Percentiles rank a stretch among this genome's conserved stretches.
Evolutionary conservation across 92 coral and sea anemone species (phyloP).

Genomic region (Epizoanthus scotinus): DNA sequence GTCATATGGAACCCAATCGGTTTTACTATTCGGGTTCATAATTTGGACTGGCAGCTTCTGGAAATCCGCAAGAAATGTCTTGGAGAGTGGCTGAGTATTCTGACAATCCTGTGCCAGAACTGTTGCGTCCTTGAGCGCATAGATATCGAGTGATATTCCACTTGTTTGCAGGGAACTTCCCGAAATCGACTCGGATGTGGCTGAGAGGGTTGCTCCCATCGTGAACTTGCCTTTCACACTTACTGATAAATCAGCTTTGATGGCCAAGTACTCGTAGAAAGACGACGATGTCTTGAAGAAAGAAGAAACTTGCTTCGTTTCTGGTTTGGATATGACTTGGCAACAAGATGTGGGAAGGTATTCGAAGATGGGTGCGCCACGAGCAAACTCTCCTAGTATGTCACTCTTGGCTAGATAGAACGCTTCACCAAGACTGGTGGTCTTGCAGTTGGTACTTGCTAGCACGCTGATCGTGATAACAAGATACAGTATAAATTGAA

Average conservation of each 20-base stretch:
- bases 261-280: conserved; percentile 23
- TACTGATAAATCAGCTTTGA: not conserved
- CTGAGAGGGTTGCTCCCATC: conserved; percentile 27
- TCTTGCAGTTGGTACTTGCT: no score
- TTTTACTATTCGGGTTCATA: not conserved
- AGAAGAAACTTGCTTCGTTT: not conserved
- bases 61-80: not conserved
- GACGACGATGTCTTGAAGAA: conserved; percentile 7
- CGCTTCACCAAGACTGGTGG: not conserved
- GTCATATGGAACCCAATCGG: conserved; percentile 3
- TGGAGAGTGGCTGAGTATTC: conserved; percentile 7
- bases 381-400: not conserved
- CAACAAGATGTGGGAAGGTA: not conserved
- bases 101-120: conserved; percentile 34
- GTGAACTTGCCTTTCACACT: conserved; percentile 17
- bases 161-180: not conserved
- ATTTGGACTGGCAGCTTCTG: conserved; percentile 2
- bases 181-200: conserved; percentile 13
- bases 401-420: conserved; percentile 8
- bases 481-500: no score
- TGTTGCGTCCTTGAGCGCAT: not conserved
- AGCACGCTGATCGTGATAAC: no score
- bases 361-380: conserved; percentile 14
- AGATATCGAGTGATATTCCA: conserved; percentile 19
- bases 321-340: not conserved